Conservation (phyloP, 1,140 invertebrate species). For the Drosophila tristis region DNA sequence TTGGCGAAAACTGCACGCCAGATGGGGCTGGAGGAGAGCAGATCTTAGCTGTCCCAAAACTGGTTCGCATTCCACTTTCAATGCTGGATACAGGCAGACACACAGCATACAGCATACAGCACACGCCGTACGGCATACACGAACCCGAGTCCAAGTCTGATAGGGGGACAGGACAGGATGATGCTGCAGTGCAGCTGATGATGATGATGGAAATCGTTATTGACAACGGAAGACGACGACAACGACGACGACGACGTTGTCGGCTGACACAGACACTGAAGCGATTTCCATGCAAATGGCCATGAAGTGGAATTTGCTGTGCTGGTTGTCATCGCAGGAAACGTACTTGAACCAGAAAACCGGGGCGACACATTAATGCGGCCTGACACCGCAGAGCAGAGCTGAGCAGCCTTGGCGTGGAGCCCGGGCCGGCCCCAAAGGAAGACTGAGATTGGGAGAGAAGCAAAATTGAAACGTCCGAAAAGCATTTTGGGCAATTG, state of each 20-base stretch:
- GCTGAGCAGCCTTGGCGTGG: conserved; percentile 58
- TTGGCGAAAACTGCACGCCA: conserved; percentile 76
- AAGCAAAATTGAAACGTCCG: conserved; percentile 66
- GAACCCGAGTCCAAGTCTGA: conserved; percentile 31
- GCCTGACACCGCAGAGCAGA: conserved; percentile 63
- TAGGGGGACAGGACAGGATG: conserved; percentile 51
- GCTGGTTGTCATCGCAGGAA: conserved; percentile 45
- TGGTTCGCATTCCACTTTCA: conserved; percentile 76
- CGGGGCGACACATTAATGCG: conserved; percentile 79
- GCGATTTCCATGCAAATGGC: conserved; percentile 81
- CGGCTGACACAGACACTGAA: neutral
- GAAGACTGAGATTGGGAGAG: conserved; percentile 28
- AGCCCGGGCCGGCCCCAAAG: conserved; percentile 53
- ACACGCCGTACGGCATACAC: conserved; percentile 12
- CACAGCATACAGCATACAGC: neutral
- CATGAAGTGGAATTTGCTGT: conserved; percentile 73
- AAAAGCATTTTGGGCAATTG: conserved; percentile 54
- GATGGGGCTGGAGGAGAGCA: conserved; percentile 25
- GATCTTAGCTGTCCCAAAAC: conserved; percentile 47
- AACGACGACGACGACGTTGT: conserved; percentile 19
- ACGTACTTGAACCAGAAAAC: conserved; percentile 82
- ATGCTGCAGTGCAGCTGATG: conserved; percentile 48
- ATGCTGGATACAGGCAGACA: conserved; percentile 12
- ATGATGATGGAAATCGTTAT: conserved; percentile 80
- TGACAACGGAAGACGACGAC: conserved; percentile 76